phyloP scores from a whole-genome alignment of 2,113 vertebrate species.

The Rhynchopsitta pachyrhyncha region DNA sequence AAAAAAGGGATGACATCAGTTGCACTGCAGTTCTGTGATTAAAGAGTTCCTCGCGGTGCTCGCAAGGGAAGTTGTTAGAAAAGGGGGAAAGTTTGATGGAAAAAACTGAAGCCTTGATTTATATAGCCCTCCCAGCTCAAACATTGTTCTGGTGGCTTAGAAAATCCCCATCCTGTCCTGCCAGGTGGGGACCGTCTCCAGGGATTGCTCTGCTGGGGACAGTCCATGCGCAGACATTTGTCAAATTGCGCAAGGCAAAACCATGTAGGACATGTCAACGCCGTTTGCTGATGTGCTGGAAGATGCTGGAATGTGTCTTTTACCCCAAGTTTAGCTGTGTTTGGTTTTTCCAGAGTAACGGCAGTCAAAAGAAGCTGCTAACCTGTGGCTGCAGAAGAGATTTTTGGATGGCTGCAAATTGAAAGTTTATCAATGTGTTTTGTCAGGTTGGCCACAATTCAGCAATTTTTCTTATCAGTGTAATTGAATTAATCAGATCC shows the following conservation, averaged over 20 bases:
- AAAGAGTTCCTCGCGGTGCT: slow-evolving; percentile 18
- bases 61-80: neutral
- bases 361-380: neutral
- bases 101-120: neutral
- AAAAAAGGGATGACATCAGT: slow-evolving; percentile 69
- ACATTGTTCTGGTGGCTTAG: neutral
- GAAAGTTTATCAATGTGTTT: neutral
- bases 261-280: neutral
- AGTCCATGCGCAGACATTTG: neutral
- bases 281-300: neutral
- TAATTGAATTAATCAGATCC: neutral
- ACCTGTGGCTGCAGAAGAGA: neutral
- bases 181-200: slow-evolving; percentile 13
- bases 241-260: slow-evolving; percentile 22
- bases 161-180: neutral
- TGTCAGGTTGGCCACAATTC: neutral
- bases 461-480: neutral
- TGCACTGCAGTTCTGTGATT: neutral
- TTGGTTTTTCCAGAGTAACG: neutral
- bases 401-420: neutral
- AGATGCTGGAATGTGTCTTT: neutral
- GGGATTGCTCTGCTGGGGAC: neutral
- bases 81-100: slow-evolving; percentile 34
- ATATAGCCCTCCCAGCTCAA: slow-evolving; percentile 13
- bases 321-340: neutral